Conservation (phyloP, 2,797 vertebrate genomes). For the Rhodeus uyekii region DNA sequence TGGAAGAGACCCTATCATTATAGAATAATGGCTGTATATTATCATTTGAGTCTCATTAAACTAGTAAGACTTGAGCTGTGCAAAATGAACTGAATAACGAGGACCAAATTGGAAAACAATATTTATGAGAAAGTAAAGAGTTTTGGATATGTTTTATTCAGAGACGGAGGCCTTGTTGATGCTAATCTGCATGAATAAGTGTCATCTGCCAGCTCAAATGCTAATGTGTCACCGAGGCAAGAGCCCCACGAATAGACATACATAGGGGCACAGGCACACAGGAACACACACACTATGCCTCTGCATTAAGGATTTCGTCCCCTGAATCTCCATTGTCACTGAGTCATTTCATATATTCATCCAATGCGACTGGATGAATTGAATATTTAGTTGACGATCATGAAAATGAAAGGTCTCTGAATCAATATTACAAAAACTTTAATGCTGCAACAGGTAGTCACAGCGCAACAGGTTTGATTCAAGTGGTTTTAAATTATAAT, state of each 20-base stretch:
- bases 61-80: conserved; percentile 40
- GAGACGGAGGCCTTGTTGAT: conserved; percentile 44
- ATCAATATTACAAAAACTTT: background rate
- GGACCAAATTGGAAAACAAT: conserved; percentile 52
- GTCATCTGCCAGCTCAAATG: conserved; percentile 59
- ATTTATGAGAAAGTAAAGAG: conserved; percentile 57
- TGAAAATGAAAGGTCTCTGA: background rate
- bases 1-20: conserved; percentile 33
- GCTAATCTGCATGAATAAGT: conserved; percentile 59
- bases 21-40: conserved; percentile 48
- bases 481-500: conserved; percentile 9
- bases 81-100: conserved; percentile 55
- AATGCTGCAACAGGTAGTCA: background rate
- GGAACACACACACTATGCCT: conserved; percentile 24
- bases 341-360: background rate
- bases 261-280: conserved; percentile 25
- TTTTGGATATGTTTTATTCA: conserved; percentile 60
- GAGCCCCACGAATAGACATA: conserved; percentile 40
- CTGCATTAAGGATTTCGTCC: conserved; percentile 24
- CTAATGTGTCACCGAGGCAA: conserved; percentile 57
- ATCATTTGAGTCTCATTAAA: conserved; percentile 53
- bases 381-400: background rate
- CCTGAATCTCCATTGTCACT: conserved; percentile 46
- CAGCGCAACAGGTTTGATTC: background rate
- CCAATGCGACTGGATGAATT: background rate